These are phyloP conservation scores for Schizaphis graminum DNA, from an alignment of 2,888 invertebrate genomes.

Conservation along the genomic window DNA sequence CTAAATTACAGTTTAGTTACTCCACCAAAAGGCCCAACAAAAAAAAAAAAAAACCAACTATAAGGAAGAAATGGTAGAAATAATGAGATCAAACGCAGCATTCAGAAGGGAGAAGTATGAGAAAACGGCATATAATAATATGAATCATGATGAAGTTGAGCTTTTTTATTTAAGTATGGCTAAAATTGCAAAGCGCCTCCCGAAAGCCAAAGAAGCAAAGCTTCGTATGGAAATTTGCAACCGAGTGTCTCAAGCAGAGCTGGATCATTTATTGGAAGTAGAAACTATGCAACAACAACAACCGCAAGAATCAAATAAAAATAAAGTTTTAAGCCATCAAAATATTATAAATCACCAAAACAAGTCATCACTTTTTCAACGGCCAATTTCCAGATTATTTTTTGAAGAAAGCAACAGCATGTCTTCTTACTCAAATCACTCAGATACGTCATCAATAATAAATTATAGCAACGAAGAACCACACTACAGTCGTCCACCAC, in stretches of 20 bases:
- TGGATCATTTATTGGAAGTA: no score
- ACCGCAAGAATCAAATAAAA: not conserved
- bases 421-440: not conserved
- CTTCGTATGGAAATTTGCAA: constrained; percentile 62
- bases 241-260: no score
- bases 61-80: not conserved
- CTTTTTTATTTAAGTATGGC: constrained; percentile 67
- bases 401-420: not conserved
- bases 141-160: constrained; percentile 63
- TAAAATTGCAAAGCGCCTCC: constrained; percentile 60
- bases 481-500: not conserved
- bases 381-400: not conserved
- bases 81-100: not conserved
- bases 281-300: constrained; percentile 45
- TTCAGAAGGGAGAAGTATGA: not conserved
- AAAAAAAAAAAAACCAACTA: constrained; percentile 4
- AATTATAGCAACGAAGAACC: not conserved
- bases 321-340: not conserved
- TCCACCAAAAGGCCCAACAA: not conserved
- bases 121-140: not conserved
- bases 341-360: not conserved
- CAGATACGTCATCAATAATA: not conserved
- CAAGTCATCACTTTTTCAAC: not conserved
- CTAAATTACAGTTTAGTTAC: not conserved
- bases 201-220: constrained; percentile 58